Base-by-base conservation (phyloP, 2,797 vertebrate species). In the Hirundo rustica region DNA sequence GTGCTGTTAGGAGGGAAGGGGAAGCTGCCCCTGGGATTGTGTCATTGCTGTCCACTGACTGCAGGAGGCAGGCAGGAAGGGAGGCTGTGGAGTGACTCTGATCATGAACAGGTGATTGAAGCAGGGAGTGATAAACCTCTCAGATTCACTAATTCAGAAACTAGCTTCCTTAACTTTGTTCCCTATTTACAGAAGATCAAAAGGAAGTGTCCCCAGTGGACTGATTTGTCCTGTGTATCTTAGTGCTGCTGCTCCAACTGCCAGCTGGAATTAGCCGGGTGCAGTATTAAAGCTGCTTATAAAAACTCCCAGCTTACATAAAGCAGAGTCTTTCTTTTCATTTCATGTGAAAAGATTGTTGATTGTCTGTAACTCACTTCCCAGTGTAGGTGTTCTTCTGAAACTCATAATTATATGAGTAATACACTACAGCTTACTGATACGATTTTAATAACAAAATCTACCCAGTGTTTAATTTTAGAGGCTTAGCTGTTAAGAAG, bases 401-500 rank as follows among this genome's bases (percentile, higher is more conserved):
- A 30, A 36, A 74, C 51, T 55, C 26, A 4, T 82, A 76, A 93
- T 88, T 79, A 34, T 3, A 27, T 94, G 87, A 93, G 76, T 82
- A 44, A 57, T 48, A 26, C 16, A 40, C 85, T 62, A 9, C 82
- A 66, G 62, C 84, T 91, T 70, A 64, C 51, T 44, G 76, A 53
- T 42, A 47, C 4, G 9, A 42, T 75, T 74, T 87, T 65, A 85
- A 66, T 70, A 50, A 55, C 9, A 22, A 10, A 44, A 12, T 19
- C 71, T 88, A 54, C 42, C n/a, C 16, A 48, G 55, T 54, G 80
- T 85, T 88, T 61, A n/a, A 86, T 89, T 92, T 93, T 89, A 78
- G 67, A 77, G 91, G 87, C 38, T 80, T 60, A 85, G 83, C 81
- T 92, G 66, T 93, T 95, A 90, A 84, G 62, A 88, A 89, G 60